Evolutionary conservation across 1,140 invertebrate species (phyloP), one percentile per base, ranked within the genome.

Genomic region (Portunus trituberculatus): DNA sequence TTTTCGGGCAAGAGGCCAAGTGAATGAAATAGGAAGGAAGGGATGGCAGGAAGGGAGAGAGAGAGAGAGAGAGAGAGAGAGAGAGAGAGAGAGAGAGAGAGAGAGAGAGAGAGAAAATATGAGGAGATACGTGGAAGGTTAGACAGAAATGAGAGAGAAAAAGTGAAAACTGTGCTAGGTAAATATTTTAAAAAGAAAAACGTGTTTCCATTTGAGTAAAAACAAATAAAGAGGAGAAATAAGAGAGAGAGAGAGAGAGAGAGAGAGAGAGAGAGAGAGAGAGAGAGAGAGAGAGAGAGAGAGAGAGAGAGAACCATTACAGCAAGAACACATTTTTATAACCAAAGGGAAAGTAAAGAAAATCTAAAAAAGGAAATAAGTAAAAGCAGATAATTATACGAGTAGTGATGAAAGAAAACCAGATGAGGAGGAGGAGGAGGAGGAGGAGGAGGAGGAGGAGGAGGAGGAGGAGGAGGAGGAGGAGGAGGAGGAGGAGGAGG

Each of bases 21-120:
- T 59, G 52, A 59, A 76, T 76, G 67, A 76, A n/a, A n/a, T n/a
- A 76, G 67, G 67, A 76, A n/a, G 67, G 67, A 76, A n/a, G 25
- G n/a, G 20, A 76, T 7, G 67, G 67, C 6, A 76, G 67, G 25
- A 8, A n/a, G 20, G 8, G 52, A 59, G 67, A 76, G 67, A 76
- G 67, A 76, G 67, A 76, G 67, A 76, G 67, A 76, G 67, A 76
- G 67, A 76, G 67, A 76, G 67, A 76, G 67, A 76, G 67, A 76
- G 67, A 39, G 87, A 89, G 87, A 32, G 31, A 48, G 46, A 48
- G 31, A 39, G 31, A 32, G 87, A 89, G 28, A 45, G 7, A 48
- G 46, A 32, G 87, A 16, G 14, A 16, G 10, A 29, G 12, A 32
- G 28, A 25, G 28, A 7, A 6, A 87, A 28, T 16, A 10, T n/a